A percentile compares a stretch with the other conserved stretches of the same genome.
Evolutionary conservation across 2,888 invertebrate species (phyloP).

Genomic region (Petrophora chlorosata): DNA sequence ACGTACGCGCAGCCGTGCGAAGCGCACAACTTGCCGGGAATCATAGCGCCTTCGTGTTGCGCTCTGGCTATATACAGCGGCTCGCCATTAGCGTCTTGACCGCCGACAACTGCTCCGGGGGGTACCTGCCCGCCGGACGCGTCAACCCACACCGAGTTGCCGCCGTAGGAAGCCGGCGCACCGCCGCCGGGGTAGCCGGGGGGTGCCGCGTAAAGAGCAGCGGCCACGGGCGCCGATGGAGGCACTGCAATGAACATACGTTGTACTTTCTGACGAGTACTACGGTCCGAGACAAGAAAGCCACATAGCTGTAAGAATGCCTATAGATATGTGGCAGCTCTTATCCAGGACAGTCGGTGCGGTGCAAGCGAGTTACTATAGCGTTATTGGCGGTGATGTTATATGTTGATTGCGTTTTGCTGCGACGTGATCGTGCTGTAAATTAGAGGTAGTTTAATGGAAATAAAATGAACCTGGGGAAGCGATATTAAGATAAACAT

Average conservation of each 20-base stretch:
- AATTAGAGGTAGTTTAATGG: too few species aligned
- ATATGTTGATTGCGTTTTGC: too few species aligned
- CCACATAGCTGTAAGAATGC: too few species aligned
- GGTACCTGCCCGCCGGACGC: conserved; percentile 86
- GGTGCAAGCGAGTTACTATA: too few species aligned
- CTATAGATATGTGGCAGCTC: too few species aligned
- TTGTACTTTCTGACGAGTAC: not conserved
- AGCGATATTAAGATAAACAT: too few species aligned
- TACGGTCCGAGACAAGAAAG: too few species aligned
- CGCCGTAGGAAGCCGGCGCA: conserved; percentile 32
- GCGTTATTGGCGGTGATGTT: not conserved
- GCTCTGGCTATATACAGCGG: conserved; percentile 88
- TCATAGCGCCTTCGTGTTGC: conserved; percentile 89
- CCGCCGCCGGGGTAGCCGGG: conserved; percentile 72
- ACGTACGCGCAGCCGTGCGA: conserved; percentile 91
- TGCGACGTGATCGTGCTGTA: too few species aligned
- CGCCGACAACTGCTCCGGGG: conserved; percentile 87
- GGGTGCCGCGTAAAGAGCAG: conserved; percentile 62
- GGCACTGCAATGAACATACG: conserved; percentile 35
- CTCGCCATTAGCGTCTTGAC: conserved; percentile 83
- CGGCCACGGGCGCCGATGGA: conserved; percentile 67
- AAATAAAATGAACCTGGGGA: too few species aligned
- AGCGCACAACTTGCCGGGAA: conserved; percentile 92
- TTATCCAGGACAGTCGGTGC: too few species aligned
- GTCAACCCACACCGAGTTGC: conserved; percentile 83